A percentile compares a stretch with the other conserved stretches of the same genome.
Conservation (phyloP, 2,888 invertebrate species). For the Timandra comae region DNA sequence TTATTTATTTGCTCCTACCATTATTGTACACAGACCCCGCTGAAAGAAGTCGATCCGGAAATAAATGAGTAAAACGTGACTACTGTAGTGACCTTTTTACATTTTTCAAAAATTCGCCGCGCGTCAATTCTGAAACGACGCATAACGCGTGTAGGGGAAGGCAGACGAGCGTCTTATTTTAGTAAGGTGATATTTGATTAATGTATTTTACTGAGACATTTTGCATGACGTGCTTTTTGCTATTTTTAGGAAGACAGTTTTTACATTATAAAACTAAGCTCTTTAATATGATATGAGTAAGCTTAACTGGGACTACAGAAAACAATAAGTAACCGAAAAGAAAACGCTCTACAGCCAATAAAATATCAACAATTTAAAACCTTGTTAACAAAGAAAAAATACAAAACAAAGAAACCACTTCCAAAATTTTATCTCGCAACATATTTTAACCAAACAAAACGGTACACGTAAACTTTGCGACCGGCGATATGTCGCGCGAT, state of each 20-base stretch:
- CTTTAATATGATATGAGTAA: too few species aligned
- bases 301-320: too few species aligned
- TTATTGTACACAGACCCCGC: slow-evolving; percentile 29
- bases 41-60: slow-evolving; percentile 50
- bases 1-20: slow-evolving; percentile 41
- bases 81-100: slow-evolving; percentile 66
- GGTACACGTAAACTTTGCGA: not conserved
- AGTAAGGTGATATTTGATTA: too few species aligned
- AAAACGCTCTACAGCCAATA: too few species aligned
- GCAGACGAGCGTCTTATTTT: slow-evolving; percentile 35
- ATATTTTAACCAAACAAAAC: not conserved
- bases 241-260: too few species aligned
- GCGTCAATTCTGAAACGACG: slow-evolving; percentile 52
- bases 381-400: too few species aligned
- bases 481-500: not conserved
- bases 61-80: slow-evolving; percentile 69
- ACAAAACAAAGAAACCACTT: not conserved
- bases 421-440: not conserved
- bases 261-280: too few species aligned
- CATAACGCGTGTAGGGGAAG: slow-evolving; percentile 26
- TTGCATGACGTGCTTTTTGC: too few species aligned
- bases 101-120: slow-evolving; percentile 73
- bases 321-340: too few species aligned
- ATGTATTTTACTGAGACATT: too few species aligned
- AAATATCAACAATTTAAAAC: too few species aligned